Evolutionary conservation across 2,113 vertebrate species (phyloP).

Genomic region (Cavia aperea): DNA sequence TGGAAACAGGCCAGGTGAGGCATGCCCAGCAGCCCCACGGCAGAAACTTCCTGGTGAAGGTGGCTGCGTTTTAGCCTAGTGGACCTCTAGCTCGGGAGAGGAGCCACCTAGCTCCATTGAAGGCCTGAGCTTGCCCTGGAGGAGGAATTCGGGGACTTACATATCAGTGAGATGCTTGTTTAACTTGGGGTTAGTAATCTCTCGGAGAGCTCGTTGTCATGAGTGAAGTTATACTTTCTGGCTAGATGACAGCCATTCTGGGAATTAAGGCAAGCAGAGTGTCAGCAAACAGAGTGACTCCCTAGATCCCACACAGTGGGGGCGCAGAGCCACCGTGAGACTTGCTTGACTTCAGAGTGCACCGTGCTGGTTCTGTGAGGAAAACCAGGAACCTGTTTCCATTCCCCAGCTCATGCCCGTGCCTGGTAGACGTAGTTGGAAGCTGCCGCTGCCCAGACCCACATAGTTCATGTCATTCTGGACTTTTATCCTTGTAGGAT

Average conservation of each 20-base stretch:
- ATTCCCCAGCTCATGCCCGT: no score
- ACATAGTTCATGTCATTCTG: background rate
- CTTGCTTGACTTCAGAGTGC: rapidly evolving
- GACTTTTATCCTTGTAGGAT: rapidly evolving
- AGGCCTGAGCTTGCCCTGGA: background rate
- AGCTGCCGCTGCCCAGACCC: background rate
- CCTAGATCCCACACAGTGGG: rapidly evolving
- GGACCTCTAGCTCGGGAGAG: background rate
- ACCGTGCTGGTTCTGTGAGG: background rate
- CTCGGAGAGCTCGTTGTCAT: background rate
- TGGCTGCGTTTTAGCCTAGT: background rate
- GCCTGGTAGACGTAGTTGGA: background rate
- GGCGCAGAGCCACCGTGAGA: background rate
- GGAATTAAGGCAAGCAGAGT: background rate
- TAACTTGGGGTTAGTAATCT: background rate
- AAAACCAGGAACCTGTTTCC: background rate
- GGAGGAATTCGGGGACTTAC: background rate
- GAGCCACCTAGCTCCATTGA: background rate
- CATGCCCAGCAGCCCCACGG: background rate
- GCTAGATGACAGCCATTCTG: background rate
- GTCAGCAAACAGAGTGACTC: background rate
- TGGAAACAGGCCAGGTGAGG: background rate
- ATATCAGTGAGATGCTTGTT: background rate
- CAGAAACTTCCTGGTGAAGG: background rate
- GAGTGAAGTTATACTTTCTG: background rate